Evolutionary conservation across 2,888 invertebrate genomes (phyloP), one percentile per base, ranked within the genome.

Genomic region (Antitype chi): DNA sequence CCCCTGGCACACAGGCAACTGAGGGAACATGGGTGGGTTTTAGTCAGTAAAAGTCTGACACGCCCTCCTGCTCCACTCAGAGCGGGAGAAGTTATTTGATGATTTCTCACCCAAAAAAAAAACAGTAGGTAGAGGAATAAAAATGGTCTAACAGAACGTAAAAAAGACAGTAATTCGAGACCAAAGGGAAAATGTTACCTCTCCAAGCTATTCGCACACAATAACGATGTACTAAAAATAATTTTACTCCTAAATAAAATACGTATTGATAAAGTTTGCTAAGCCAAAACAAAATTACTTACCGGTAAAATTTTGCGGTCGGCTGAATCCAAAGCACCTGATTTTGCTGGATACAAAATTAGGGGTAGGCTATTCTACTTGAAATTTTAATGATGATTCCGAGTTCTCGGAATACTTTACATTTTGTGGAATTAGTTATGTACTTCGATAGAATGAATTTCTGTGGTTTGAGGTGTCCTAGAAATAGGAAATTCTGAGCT

Each of bases 301-400:
- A 78, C n/a, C 15, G 49, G 63, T 60, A 73, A 81, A 71, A 76
- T 81, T 76, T 71, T 71, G 85, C 74, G 77, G 76, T 70, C 59
- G 23, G 28, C n/a, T 47, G 84, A 86, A 69, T 75, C 59, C 9
- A 52, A 86, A 84, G 47, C 62, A 80, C 86, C 84, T 86, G 84
- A 86, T 84, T 84, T 76, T 28, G 62, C 68, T 62, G 74, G 77
- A 67, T 78, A 62, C 68, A 67, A 71, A 84, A 86, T 84, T 76
- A 78, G 66, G 69, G 71, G 70, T 70, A 66, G 71, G 49, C 86
- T 17, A 69, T 77, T 71, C 64, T 57, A 25, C 71, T 23, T 60
- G 57, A 84, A 85, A 86, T 84, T 86, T 80, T 74, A 81, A 87
- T 76, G 81, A 80, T 59, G 59, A 70, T 66, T 67, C 55, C 57